Base-by-base conservation (phyloP, 2,797 vertebrate species). In the Neoniphon sammara region DNA sequence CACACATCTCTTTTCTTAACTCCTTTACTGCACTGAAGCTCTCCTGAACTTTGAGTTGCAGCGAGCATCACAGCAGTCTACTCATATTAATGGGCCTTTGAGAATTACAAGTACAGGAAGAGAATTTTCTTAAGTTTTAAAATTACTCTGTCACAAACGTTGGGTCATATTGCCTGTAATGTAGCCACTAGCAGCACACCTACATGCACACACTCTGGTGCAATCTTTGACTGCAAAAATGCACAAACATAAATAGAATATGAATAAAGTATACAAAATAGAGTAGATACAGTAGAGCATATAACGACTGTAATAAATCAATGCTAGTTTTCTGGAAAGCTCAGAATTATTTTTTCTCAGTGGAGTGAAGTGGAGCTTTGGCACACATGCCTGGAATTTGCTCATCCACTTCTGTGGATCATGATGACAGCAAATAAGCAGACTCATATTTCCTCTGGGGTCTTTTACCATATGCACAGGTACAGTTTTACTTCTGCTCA, bases 401-500 rank as follows among this genome's bases (percentile, higher is more conserved):
- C 20, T 46, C 20, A 69, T 83, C 64, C 70, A 58, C 46, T 66
- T 72, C 69, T 73, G 73, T 68, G 75, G 58, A 42, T 77, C 44
- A 69, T 67, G 65, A 70, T 57, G 59, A 75, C 72, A 30, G 70
- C 62, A 54, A 54, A 54, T 25, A 23, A 54, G 6, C 12, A 73
- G 70, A 85, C 77, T 77, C 36, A 57, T 39, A 53, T 50, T 77
- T 84, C 56, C 69, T 79, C 47, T 1, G 57, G 64, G 57, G 66
- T 66, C 75, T 82, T 12, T 25, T 23, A 61, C 59, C 79, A 83
- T 84, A 84, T 85, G 81, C 34, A 85, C 59, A 73, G 65, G 72
- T 77, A 70, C 80, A 59, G 60, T 79, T 83, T 59, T 39, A 56
- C 54, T 55, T 55, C 47, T 12, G 18, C n/a, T 50, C 47, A 70